Evolutionary conservation across 2,797 vertebrate species (phyloP).

Genomic region (Distichodus sexfasciatus): DNA sequence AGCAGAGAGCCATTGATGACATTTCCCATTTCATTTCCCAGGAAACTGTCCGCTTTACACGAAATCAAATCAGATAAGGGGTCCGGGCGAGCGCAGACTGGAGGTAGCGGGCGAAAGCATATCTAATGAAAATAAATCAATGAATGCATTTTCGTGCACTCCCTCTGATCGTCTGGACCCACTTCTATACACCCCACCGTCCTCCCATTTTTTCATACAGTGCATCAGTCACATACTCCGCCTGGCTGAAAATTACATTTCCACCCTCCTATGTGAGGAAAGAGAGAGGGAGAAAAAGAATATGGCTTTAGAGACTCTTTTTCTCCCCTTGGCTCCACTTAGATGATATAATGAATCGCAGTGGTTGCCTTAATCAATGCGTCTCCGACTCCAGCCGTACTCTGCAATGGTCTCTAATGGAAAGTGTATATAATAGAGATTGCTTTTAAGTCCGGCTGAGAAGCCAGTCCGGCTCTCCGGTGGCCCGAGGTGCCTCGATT

Average conservation of each 20-base stretch:
- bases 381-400: constrained; percentile 20
- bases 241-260: constrained; percentile 53
- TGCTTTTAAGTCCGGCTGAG: constrained; percentile 42
- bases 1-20: constrained; percentile 22
- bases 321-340: constrained; percentile 31
- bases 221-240: constrained; percentile 43
- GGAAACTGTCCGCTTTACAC: constrained; percentile 36
- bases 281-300: constrained; percentile 2
- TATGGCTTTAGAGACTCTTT: constrained; percentile 8
- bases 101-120: constrained; percentile 37
- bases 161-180: constrained; percentile 5
- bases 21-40: constrained; percentile 3
- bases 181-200: background rate
- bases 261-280: constrained; percentile 34
- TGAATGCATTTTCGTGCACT: constrained; percentile 53
- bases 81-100: constrained; percentile 20
- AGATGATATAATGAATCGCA: constrained; percentile 45
- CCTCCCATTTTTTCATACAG: constrained; percentile 8
- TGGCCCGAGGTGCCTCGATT: constrained; percentile 13
- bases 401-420: constrained; percentile 36
- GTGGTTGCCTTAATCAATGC: constrained; percentile 44
- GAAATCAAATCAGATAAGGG: constrained; percentile 54
- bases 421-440: constrained; percentile 34
- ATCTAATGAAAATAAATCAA: constrained; percentile 62
- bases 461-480: constrained; percentile 20